Conservation (phyloP, 2,113 vertebrate genomes). For the Lichenostomus cassidix region DNA sequence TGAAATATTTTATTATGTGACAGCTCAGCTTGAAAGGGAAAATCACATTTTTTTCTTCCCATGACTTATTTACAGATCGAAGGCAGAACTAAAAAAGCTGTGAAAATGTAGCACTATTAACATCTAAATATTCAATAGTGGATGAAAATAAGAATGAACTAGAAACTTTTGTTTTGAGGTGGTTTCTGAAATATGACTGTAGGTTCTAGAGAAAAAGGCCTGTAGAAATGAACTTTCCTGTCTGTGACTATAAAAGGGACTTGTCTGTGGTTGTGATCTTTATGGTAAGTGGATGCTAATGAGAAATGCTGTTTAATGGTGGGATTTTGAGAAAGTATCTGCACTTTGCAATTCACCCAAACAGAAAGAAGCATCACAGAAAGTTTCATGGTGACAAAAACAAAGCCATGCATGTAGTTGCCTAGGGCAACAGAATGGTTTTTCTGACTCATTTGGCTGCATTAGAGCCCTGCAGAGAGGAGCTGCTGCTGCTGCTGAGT, state of each 20-base stretch:
- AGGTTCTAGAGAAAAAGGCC: not conserved
- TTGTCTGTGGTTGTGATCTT: not conserved
- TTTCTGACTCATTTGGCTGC: conserved; percentile 7
- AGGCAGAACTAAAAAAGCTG: not conserved
- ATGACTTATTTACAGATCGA: not conserved
- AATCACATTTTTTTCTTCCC: not conserved
- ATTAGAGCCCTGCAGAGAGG: not conserved
- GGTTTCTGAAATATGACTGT: not conserved
- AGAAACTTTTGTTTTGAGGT: not conserved
- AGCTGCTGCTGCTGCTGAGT: not conserved
- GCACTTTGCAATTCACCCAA: not conserved
- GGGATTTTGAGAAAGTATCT: not conserved
- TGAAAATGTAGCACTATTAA: not conserved
- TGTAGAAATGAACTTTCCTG: not conserved
- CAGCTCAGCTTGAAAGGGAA: conserved; percentile 13
- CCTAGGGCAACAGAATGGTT: not conserved
- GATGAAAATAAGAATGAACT: not conserved
- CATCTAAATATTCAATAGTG: not conserved
- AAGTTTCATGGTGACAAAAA: conserved; percentile 6
- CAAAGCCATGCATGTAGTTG: not conserved
- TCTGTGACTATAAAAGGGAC: not conserved
- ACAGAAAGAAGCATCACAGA: not conserved
- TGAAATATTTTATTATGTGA: conserved; percentile 52
- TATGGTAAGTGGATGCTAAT: not conserved
- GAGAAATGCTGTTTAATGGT: not conserved